A percentile compares a stretch with the other conserved stretches of the same genome.
These are phyloP conservation scores for Rhyacophila brunnea DNA, from an alignment of 1,140 invertebrate genomes.

Conservation along the genomic window DNA sequence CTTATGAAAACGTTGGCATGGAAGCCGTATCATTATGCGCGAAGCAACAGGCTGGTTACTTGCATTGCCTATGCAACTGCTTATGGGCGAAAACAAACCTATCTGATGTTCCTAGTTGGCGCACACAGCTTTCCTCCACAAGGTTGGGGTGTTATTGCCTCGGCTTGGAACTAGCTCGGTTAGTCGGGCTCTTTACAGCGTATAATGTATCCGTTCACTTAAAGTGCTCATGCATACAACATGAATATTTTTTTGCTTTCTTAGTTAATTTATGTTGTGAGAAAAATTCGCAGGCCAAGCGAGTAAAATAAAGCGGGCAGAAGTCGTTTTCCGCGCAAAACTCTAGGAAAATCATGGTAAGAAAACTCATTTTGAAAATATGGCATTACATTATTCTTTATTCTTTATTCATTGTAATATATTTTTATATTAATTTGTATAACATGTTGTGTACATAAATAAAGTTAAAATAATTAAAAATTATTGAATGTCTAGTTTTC, in stretches of 20 bases:
- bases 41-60: slow-evolving; percentile 30
- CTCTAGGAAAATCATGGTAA: too few relatives aligned
- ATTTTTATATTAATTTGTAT: too few relatives aligned
- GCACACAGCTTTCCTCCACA: not conserved
- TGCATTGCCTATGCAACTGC: slow-evolving; percentile 32
- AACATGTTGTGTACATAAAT: too few relatives aligned
- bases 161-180: slow-evolving; percentile 16
- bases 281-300: slow-evolving; percentile 11
- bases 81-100: slow-evolving; percentile 17
- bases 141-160: slow-evolving; percentile 1
- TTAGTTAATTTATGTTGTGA: slow-evolving; percentile 21
- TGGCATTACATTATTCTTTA: too few relatives aligned
- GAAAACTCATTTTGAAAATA: too few relatives aligned
- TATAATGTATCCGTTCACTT: slow-evolving; percentile 26
- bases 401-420: too few relatives aligned
- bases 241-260: slow-evolving; percentile 21
- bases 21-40: slow-evolving; percentile 27
- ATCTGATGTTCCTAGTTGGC: not conserved
- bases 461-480: too few relatives aligned
- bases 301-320: slow-evolving; percentile 4
- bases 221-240: slow-evolving; percentile 28
- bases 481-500: too few relatives aligned
- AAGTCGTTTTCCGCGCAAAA: slow-evolving; percentile 3
- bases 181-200: slow-evolving; percentile 19
- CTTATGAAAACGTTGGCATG: slow-evolving; percentile 3